phyloP scores from a whole-genome alignment of 64 coral and sea anemone genomes.

The Astreopora myriophthalma region DNA sequence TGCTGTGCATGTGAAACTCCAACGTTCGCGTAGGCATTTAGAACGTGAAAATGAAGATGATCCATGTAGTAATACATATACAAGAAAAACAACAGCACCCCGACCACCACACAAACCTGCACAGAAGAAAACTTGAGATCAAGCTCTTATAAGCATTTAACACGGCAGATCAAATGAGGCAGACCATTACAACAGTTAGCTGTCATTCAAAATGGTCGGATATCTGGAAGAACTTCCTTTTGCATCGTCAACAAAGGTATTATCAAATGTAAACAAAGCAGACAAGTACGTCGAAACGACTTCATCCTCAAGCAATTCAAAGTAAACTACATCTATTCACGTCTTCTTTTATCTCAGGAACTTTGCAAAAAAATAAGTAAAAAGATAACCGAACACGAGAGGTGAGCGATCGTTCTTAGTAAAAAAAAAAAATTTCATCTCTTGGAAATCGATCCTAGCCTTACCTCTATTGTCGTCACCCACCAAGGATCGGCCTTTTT shows the following conservation, averaged over 20 bases:
- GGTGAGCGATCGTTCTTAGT: no score
- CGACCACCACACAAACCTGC: conserved; percentile 85
- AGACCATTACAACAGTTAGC: background rate
- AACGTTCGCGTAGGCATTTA: conserved; percentile 83
- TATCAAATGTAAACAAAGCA: background rate
- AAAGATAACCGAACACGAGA: background rate
- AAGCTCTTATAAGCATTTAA: background rate
- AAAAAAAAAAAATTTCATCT: no score
- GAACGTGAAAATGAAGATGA: conserved; percentile 95
- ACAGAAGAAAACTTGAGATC: background rate
- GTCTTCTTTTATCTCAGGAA: no score
- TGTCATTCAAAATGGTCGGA: background rate
- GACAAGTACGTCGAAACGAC: background rate
- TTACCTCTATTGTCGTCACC: conserved; percentile 93
- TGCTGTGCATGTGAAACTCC: conserved; percentile 93
- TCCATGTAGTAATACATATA: conserved; percentile 99
- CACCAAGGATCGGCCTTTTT: conserved; percentile 99
- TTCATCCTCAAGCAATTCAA: no score
- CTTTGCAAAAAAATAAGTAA: background rate
- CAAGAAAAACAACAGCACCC: conserved; percentile 91
- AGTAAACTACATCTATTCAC: no score
- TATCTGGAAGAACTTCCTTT: background rate
- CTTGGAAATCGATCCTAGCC: background rate
- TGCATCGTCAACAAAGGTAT: no score
- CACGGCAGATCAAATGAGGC: background rate